These are phyloP conservation scores for Stramonita haemastoma DNA, from an alignment of 2,888 invertebrate species.

Conservation along the genomic window DNA sequence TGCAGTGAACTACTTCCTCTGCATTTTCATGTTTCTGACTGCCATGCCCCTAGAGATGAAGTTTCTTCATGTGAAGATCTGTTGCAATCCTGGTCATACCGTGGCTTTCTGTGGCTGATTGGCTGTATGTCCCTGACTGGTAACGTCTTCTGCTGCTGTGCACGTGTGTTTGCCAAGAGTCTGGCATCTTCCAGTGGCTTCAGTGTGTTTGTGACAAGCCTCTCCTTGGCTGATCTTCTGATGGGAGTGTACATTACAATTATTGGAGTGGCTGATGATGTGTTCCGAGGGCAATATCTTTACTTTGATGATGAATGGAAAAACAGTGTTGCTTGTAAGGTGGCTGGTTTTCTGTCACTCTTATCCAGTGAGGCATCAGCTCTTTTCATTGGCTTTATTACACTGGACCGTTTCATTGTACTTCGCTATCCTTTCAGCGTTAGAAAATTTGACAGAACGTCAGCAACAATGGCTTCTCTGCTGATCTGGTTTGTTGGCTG, in stretches of 20 bases:
- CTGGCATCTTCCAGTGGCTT: constrained; percentile 1
- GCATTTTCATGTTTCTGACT: background rate
- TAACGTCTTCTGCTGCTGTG: background rate
- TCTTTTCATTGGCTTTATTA: background rate
- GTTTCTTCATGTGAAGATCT: constrained; percentile 4
- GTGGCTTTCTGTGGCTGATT: background rate
- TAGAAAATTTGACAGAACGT: background rate
- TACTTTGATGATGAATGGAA: background rate
- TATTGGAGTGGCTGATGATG: background rate
- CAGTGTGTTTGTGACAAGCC: background rate
- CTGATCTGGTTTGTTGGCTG: background rate
- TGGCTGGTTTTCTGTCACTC: constrained; percentile 7
- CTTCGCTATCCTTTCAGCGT: background rate
- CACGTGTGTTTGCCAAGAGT: background rate
- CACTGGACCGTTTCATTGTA: background rate
- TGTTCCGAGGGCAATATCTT: background rate
- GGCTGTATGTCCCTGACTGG: background rate
- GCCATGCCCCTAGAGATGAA: background rate
- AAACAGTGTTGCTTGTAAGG: background rate
- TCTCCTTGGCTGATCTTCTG: background rate
- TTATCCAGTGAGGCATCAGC: background rate
- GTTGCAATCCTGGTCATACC: background rate
- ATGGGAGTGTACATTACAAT: background rate
- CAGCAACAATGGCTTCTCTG: background rate
- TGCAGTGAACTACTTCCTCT: background rate